Evolutionary conservation across 2,888 invertebrate species (phyloP).

Genomic region (Trisateles emortualis): DNA sequence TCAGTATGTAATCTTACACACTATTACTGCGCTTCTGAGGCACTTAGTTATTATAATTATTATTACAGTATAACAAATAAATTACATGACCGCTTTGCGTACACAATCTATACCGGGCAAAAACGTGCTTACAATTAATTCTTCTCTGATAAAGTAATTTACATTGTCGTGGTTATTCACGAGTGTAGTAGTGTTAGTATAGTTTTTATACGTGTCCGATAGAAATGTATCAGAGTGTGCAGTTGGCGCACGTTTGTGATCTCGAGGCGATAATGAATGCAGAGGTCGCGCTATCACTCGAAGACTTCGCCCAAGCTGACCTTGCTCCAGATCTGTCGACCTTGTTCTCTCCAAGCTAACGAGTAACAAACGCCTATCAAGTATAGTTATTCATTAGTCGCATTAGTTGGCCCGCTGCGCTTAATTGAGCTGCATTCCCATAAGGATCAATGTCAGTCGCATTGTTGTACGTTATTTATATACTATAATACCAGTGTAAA

Average conservation of each 20-base stretch:
- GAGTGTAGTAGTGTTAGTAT: constrained; percentile 7
- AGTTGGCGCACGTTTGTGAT: constrained; percentile 54
- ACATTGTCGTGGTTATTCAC: constrained; percentile 26
- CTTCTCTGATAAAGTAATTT: constrained; percentile 19
- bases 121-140: constrained; percentile 28
- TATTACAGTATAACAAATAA: too few relatives aligned
- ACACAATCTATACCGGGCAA: constrained; percentile 1
- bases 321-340: constrained; percentile 79
- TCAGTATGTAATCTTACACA: too few relatives aligned
- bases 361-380: constrained; percentile 68
- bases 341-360: constrained; percentile 76
- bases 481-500: constrained; percentile 32
- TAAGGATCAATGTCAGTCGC: constrained; percentile 57
- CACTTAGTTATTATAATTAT: too few relatives aligned
- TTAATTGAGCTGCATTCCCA: constrained; percentile 71
- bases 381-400: constrained; percentile 65
- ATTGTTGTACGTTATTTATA: constrained; percentile 39
- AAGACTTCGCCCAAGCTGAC: constrained; percentile 74
- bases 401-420: constrained; percentile 69
- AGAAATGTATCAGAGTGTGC: constrained; percentile 37
- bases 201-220: constrained; percentile 21
- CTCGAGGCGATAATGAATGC: constrained; percentile 70
- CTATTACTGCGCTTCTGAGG: too few relatives aligned
- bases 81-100: background rate
- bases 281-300: constrained; percentile 83